Conservation (phyloP, 2,797 vertebrate species). For the Masticophis lateralis region DNA sequence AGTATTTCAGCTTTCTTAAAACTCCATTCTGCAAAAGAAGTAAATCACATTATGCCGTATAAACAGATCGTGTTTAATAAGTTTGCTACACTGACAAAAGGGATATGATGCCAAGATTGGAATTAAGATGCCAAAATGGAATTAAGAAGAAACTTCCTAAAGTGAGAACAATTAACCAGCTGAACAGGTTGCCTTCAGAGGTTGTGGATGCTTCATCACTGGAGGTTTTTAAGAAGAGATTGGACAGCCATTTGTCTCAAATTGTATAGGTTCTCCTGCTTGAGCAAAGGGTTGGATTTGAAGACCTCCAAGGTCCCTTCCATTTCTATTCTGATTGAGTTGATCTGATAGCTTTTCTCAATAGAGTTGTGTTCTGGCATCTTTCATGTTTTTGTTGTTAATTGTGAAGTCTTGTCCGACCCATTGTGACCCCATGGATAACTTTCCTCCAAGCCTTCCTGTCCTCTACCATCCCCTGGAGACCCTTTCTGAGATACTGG, state of each 20-base stretch:
- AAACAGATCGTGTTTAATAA: slow-evolving; percentile 41
- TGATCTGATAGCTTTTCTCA: slow-evolving; percentile 22
- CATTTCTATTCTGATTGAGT: background rate
- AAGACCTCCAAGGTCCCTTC: no score
- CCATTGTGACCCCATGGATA: no score
- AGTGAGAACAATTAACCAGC: no score
- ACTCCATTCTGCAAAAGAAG: background rate
- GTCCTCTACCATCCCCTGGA: no score
- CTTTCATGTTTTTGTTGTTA: background rate
- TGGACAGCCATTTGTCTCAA: no score
- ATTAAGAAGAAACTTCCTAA: no score
- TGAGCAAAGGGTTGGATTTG: no score
- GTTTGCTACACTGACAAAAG: slow-evolving; percentile 27
- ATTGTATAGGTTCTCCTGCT: background rate
- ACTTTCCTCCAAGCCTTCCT: no score
- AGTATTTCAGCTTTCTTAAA: slow-evolving; percentile 1
- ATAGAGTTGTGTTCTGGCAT: slow-evolving; percentile 25
- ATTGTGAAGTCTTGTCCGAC: no score
- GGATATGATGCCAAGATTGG: slow-evolving; percentile 45
- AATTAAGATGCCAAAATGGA: no score
- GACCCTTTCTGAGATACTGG: background rate
- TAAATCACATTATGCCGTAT: slow-evolving; percentile 22
- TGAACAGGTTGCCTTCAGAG: no score
- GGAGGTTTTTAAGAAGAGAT: no score
- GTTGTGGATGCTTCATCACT: background rate